Evolutionary conservation across 1,140 invertebrate species (phyloP), one percentile per base, ranked within the genome.

Genomic region (Hylaeus anthracinus): DNA sequence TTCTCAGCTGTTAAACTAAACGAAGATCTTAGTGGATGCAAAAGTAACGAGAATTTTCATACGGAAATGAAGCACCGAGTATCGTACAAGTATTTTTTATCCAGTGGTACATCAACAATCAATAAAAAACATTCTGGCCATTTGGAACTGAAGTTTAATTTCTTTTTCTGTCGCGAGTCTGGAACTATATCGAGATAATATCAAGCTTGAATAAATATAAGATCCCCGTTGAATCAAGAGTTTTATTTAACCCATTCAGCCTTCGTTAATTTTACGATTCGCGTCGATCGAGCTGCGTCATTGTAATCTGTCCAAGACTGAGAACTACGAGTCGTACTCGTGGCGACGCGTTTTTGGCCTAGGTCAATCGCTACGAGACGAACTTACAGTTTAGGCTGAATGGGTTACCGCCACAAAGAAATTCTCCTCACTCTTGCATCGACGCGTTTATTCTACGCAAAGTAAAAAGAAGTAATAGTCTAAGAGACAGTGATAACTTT

Each of bases 371-470:
- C 26, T 26, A 26, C 26, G 26, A 26, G 26, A 26, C 26, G 26
- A 26, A 26, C 26, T 26, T 26, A 26, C 0, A 26, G 26, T 26
- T 26, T 26, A 26, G 26, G 26, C 26, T 26, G 26, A 26, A 26
- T 26, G 26, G 26, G 26, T 26, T 26, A 26, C 26, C 26, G 26
- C 26, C 26, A 73, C 14, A 14, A 9, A 14, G 67, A 73, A 66
- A 55, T 79, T 79, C 77, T 73, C 77, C 39, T 66, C 61, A 41
- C 71, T 79, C 51, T 66, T 79, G 77, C 77, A 79, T 79, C 77
- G 70, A 53, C n/a, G 41, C 39, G 37, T 70, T 72, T 41, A 10
- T 53, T 75, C 12, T 0, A 66, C 5, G 10, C 51, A 43, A 39
- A 55, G 53, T n/a, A 39, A 65, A 26, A 26, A 26, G 26, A 26